A percentile compares a stretch with the other conserved stretches of the same genome.
These are phyloP conservation scores for Cercopithecus neglectus DNA, from an alignment of 2,797 vertebrate species.

Conservation along the genomic window DNA sequence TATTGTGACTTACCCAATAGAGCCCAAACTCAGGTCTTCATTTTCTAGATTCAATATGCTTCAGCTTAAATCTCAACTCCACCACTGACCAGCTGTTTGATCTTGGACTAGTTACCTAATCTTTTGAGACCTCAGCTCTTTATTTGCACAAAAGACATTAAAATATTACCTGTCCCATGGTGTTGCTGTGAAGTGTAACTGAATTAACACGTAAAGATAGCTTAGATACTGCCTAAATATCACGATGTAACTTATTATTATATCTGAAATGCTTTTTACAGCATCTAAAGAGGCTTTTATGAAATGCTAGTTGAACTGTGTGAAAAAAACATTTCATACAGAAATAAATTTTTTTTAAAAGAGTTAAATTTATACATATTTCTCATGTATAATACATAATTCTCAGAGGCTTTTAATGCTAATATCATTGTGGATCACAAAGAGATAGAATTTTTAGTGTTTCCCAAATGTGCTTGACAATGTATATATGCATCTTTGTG, in stretches of 20 bases:
- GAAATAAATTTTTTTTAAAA: not conserved
- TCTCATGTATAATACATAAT: not conserved
- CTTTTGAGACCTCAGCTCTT: not conserved
- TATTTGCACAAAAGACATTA: not conserved
- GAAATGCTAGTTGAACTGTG: not conserved
- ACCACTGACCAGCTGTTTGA: not conserved
- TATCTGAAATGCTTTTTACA: not conserved
- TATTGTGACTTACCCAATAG: not conserved
- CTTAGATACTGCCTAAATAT: not conserved
- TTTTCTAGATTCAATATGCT: not conserved
- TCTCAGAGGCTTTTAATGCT: not conserved
- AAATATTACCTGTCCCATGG: not conserved
- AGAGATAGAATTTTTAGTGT: not conserved
- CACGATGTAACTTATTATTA: not conserved
- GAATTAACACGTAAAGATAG: not conserved
- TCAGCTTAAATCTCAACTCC: not conserved
- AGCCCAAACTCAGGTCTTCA: not conserved
- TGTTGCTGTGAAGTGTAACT: no score
- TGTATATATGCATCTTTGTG: not conserved
- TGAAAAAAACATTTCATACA: not conserved
- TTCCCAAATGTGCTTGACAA: not conserved
- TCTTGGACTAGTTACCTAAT: not conserved
- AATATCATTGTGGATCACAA: not conserved
- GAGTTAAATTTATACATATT: not conserved
- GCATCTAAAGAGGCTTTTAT: not conserved